These are phyloP conservation scores for Xerus inauris DNA, from an alignment of 2,113 vertebrate genomes.

Conservation along the genomic window DNA sequence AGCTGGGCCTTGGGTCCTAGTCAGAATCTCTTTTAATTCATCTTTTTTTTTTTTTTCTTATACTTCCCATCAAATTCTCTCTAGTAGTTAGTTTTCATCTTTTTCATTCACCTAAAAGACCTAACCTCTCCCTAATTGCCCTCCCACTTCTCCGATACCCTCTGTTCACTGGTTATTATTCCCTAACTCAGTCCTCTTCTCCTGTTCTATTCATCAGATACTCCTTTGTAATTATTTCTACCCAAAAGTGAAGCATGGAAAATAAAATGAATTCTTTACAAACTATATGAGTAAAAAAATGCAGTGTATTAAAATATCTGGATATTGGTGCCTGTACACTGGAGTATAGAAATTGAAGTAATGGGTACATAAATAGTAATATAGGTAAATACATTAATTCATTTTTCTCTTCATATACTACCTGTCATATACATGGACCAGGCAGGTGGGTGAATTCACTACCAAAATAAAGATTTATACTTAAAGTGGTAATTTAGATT, in stretches of 20 bases:
- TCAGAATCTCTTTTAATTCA: constrained; percentile 55
- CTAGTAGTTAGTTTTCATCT: not conserved
- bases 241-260: not conserved
- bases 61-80: not conserved
- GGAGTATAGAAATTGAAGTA: not conserved
- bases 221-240: not conserved
- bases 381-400: not conserved
- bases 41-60: not conserved
- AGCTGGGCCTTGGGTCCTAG: not conserved
- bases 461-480: not conserved
- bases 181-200: not conserved
- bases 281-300: not conserved
- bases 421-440: not conserved
- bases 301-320: not conserved
- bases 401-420: not conserved
- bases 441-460: not conserved
- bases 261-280: not conserved
- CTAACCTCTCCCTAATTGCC: not conserved
- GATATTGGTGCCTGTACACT: not conserved
- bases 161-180: not conserved
- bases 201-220: not conserved
- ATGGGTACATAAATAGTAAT: not conserved
- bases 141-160: not conserved
- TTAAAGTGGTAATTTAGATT: not conserved
- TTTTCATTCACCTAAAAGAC: not conserved